Evolutionary conservation across 2,888 invertebrate species (phyloP), one percentile per base, ranked within the genome.

Genomic region (Latrodectus hesperus): DNA sequence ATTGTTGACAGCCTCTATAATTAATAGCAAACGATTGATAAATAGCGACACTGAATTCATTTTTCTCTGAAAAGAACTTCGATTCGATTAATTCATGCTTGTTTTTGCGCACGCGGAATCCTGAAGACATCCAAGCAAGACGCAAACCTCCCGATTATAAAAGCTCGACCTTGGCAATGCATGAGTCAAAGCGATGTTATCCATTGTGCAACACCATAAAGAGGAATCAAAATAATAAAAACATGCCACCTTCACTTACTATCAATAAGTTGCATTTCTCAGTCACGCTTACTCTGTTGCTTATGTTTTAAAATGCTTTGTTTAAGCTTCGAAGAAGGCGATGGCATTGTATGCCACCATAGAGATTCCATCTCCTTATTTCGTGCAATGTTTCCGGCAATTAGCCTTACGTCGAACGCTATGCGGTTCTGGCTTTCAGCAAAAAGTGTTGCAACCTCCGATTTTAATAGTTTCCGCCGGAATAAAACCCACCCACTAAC

Each of bases 171-270:
- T 79, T 85, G 79, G 68, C 74, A 79, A 80, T 75, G 79, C 70
- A 85, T 85, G 79, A 85, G 77, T 85, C 85, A 85, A 85, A 78
- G 78, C 79, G 85, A 85, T 85, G 85, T 52, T 79, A 80, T 85
- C 85, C 70, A 80, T 85, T 85, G 85, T 85, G 85, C 74, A 85
- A 85, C 79, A 80, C 60, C 73, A 70, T 68, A 85, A 85, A 84
- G 68, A 65, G 38, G 51, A 85, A 84, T 79, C 84, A 79, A 78
- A 82, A 84, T 72, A 79, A 55, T 65, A 84, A 84, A 84, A 79
- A 38, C 78, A 72, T 70, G 60, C 84, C 72, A 77, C 84, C 84
- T 76, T 84, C 75, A 71, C 72, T 84, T 65, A 38, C 78, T 72
- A 85, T 85, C 85, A 85, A 80, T 85, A 85, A 79, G 85, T 85